Conservation (phyloP, 2,113 vertebrate species). For the Anoura caudifer region DNA sequence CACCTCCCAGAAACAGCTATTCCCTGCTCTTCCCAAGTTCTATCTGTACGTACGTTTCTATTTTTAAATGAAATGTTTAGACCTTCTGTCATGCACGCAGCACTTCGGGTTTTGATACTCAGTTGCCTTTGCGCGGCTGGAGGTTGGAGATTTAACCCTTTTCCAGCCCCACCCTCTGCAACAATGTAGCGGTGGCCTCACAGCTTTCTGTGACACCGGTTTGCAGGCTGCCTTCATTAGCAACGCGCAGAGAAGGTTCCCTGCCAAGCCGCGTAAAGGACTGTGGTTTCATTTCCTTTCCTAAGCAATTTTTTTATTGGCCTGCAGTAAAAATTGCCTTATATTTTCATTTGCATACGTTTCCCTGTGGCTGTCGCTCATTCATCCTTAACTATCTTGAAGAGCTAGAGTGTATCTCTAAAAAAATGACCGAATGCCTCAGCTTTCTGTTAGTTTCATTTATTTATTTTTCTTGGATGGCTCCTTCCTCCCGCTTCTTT, state of each 20-base stretch:
- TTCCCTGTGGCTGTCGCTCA: too few species aligned
- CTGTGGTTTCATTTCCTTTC: background rate
- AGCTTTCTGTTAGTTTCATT: background rate
- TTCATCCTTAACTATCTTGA: too few species aligned
- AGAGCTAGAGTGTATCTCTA: background rate
- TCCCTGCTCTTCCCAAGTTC: too few species aligned
- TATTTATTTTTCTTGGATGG: accelerated
- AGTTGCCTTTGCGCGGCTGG: too few species aligned
- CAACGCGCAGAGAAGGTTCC: accelerated
- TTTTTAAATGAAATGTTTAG: accelerated
- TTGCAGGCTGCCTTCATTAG: background rate
- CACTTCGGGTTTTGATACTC: background rate
- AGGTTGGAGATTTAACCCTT: too few species aligned
- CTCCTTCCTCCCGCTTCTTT: too few species aligned
- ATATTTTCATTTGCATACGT: background rate
- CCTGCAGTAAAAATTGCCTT: background rate
- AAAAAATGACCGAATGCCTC: accelerated
- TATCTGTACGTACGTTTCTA: background rate
- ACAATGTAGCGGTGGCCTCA: accelerated
- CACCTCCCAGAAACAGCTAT: background rate
- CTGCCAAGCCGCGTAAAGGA: accelerated
- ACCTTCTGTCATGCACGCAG: accelerated
- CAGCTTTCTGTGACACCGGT: accelerated
- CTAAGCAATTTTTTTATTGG: too few species aligned
- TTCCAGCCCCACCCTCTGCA: accelerated